Evolutionary conservation across 1,140 invertebrate genomes (phyloP).

Genomic region (Drosophila suzukii): DNA sequence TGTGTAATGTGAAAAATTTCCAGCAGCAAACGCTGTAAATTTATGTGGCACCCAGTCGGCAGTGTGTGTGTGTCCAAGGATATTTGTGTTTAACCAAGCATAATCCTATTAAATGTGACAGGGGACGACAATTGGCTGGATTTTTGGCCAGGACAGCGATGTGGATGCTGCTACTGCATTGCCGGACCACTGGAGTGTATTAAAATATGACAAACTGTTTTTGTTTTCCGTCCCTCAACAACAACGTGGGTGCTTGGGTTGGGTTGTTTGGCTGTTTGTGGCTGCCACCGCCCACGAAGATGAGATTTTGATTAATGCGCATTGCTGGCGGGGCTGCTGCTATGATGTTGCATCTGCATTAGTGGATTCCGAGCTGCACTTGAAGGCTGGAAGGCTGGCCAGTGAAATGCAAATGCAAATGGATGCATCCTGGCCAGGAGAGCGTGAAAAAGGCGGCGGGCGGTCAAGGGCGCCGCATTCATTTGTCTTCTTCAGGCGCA

Average conservation of each 20-base stretch:
- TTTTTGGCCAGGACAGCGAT: conserved; percentile 57
- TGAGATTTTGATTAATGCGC: conserved; percentile 79
- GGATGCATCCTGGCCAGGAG: conserved; percentile 15
- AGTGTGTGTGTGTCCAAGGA: conserved; percentile 37
- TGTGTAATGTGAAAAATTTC: conserved; percentile 77
- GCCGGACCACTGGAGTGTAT: conserved; percentile 69
- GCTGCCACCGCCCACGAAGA: conserved; percentile 40
- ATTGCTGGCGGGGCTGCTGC: conserved; percentile 9
- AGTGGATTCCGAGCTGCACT: conserved; percentile 34
- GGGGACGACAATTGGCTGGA: conserved; percentile 75
- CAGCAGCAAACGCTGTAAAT: conserved; percentile 73
- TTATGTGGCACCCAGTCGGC: conserved; percentile 55
- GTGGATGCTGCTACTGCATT: conserved; percentile 36
- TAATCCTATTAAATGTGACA: conserved; percentile 79
- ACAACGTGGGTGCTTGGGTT: conserved; percentile 4
- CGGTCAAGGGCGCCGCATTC: conserved; percentile 63
- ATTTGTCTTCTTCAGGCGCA: conserved; percentile 73
- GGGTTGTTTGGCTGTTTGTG: conserved; percentile 2
- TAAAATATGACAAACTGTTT: conserved; percentile 77
- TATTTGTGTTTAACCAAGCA: conserved; percentile 80
- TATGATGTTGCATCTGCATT: conserved; percentile 16
- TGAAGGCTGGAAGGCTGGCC: conserved; percentile 51
- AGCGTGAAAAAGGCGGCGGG: conserved; percentile 10
- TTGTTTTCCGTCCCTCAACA: conserved; percentile 38
- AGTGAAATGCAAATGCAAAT: no score